These are phyloP conservation scores for Salvelinus sp. DNA, from an alignment of 2,113 vertebrate species.

Conservation along the genomic window DNA sequence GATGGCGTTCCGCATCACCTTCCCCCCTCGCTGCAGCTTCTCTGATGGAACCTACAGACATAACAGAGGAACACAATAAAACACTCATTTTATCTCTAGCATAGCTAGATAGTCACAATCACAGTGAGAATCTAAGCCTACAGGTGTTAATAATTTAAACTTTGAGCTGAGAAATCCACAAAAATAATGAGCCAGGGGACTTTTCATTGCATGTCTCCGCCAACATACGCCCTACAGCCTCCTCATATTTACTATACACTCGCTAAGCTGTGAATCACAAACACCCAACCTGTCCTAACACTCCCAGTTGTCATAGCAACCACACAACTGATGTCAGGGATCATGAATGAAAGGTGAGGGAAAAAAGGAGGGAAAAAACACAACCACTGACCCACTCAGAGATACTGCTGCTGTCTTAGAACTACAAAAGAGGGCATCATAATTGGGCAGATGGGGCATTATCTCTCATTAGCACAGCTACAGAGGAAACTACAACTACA, in stretches of 20 bases:
- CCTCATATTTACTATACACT: no score
- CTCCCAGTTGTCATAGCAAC: constrained; percentile 10
- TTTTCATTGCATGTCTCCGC: no score
- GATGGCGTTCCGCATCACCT: constrained; percentile 90
- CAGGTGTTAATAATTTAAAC: no score
- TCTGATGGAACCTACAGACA: constrained; percentile 87
- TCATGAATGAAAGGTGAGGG: neutral
- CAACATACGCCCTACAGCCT: no score
- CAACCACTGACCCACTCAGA: neutral
- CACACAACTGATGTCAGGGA: neutral
- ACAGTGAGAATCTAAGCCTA: no score
- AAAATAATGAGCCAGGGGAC: no score
- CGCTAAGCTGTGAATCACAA: neutral
- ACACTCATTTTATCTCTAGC: constrained; percentile 8
- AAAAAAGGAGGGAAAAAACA: neutral
- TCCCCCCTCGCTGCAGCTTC: constrained; percentile 92
- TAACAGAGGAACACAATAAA: constrained; percentile 23
- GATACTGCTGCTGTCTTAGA: constrained; percentile 23
- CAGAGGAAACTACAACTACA: constrained; percentile 32
- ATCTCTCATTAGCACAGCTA: constrained; percentile 64
- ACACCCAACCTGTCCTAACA: neutral
- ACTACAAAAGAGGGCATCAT: constrained; percentile 60
- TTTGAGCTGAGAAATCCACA: no score
- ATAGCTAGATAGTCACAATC: constrained; percentile 19
- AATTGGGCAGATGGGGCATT: constrained; percentile 68